Conservation (phyloP, 2,797 vertebrate species). For the Rhincodon typus region DNA sequence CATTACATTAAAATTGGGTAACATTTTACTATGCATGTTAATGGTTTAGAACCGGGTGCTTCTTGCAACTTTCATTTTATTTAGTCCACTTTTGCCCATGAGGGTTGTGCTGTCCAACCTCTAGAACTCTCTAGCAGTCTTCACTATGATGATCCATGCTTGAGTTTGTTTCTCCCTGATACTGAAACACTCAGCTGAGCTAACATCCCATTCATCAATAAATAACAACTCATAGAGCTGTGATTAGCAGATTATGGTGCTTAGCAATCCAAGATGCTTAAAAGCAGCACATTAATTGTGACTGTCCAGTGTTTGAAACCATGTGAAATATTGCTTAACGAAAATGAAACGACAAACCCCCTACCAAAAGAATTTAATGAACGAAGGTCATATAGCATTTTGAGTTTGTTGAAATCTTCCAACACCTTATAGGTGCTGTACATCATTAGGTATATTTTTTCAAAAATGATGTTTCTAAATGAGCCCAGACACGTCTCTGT, state of each 20-base stretch:
- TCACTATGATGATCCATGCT: not conserved
- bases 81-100: not conserved
- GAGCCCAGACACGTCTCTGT: not conserved
- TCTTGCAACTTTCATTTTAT: not conserved
- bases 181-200: not conserved
- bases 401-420: not conserved
- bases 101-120: not conserved
- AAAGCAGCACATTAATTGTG: not conserved
- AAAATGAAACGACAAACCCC: not conserved
- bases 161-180: not conserved
- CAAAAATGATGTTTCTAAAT: not conserved
- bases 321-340: not conserved
- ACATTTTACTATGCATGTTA: not conserved
- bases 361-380: not conserved
- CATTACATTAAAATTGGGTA: not conserved
- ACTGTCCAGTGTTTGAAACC: not conserved
- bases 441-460: not conserved
- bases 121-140: not conserved
- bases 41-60: not conserved
- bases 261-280: not conserved
- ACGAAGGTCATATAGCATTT: not conserved
- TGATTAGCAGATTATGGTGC: not conserved
- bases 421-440: not conserved
- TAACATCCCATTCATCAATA: not conserved
- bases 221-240: not conserved